A percentile compares a stretch with the other conserved stretches of the same genome.
phyloP scores from a whole-genome alignment of 2,113 vertebrate genomes.

The Phocoena sinus region DNA sequence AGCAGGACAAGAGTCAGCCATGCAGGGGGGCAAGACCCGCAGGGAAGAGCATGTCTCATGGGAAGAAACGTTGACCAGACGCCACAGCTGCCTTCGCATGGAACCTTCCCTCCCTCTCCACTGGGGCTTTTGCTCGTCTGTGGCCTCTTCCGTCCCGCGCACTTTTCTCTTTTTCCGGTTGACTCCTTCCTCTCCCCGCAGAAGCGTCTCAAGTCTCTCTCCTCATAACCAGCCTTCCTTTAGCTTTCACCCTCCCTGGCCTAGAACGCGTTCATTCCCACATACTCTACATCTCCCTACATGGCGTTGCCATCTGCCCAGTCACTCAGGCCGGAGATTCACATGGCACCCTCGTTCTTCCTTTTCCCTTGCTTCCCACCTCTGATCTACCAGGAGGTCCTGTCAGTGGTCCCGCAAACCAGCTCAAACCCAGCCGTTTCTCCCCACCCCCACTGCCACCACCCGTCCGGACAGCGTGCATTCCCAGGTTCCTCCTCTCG shows the following conservation, averaged over 20 bases:
- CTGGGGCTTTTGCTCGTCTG: not conserved
- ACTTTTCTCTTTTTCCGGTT: not conserved
- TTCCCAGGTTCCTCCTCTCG: not conserved
- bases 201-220: not conserved
- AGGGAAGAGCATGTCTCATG: not conserved
- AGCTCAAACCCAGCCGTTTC: not conserved
- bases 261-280: rapidly evolving
- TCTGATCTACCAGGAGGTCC: too few species aligned
- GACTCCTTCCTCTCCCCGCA: not conserved
- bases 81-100: not conserved
- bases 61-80: not conserved
- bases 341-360: rapidly evolving
- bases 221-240: not conserved
- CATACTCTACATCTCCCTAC: rapidly evolving
- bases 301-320: rapidly evolving
- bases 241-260: not conserved
- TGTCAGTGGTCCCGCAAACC: rapidly evolving
- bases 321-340: rapidly evolving
- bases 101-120: rapidly evolving
- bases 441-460: not conserved
- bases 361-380: not conserved
- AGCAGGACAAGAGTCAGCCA: not conserved
- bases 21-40: not conserved
- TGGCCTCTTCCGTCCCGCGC: not conserved
- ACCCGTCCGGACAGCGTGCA: rapidly evolving